Base-by-base conservation (phyloP, 2,113 vertebrate genomes). In the Thermophis baileyi region DNA sequence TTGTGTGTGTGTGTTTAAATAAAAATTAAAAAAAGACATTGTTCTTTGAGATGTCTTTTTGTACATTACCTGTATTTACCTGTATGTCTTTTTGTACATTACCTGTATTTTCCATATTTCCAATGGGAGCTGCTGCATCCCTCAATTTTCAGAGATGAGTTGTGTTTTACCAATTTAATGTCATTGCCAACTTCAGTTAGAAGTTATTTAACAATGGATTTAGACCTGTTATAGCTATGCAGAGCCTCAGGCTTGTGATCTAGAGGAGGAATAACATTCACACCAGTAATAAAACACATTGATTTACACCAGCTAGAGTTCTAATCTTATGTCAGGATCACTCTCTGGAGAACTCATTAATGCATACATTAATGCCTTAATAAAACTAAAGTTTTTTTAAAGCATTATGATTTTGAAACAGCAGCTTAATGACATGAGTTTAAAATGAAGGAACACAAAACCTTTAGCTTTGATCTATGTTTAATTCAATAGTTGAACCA, bases 81-180 rank as follows among this genome's bases (percentile, higher is more conserved):
- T n/a, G n/a, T n/a, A n/a, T n/a, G n/a, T n/a, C n/a, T n/a, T n/a
- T n/a, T n/a, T n/a, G n/a, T n/a, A n/a, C n/a, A n/a, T n/a, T n/a
- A 47, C 46, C 6, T 47, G 46, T 47, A 47, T 93, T 93, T 93
- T 94, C 47, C 89, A 25, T 49, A 10, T 57, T 94, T 20, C 86
- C 93, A 87, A 27, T 92, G 50, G 30, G 94, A 96, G 92, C 94
- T 93, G 92, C 92, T 96, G 92, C 92, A 92, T 92, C 92, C 94
- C 95, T 94, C 89, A 57, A 94, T 74, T 94, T 93, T 93, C 87
- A 53, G 35, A 51, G 14, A 18, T 14, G 30, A n/a, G n/a, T 92
- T 89, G 3, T 18, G 11, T 12, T 89, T 87, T 30, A 94, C 90
- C 46, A 90, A 94, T 95, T 91, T 91, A 85, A 91, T 2, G 87